A percentile compares a stretch with the other conserved stretches of the same genome.
Conservation (phyloP, 2,797 vertebrate genomes). For the Loris lydekkerianus region DNA sequence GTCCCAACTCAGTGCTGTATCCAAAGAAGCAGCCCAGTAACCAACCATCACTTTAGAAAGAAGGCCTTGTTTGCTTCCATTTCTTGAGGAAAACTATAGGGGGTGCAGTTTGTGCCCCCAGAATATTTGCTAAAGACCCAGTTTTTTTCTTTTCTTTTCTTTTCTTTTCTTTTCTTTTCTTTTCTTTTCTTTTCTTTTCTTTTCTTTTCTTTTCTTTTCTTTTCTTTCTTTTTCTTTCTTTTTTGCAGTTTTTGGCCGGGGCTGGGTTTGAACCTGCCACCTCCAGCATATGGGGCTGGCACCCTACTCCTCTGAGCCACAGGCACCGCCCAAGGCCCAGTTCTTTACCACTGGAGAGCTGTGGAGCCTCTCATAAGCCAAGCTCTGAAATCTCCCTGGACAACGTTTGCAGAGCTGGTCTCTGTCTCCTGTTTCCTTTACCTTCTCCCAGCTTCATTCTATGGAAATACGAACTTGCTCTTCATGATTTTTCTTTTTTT, state of each 20-base stretch:
- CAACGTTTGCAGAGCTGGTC: too few species aligned
- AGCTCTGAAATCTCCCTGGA: background rate
- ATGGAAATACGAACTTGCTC: background rate
- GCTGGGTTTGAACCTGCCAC: too few species aligned
- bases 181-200: too few species aligned
- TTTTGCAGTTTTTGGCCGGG: too few species aligned
- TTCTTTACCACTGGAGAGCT: accelerated
- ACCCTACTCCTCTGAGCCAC: too few species aligned
- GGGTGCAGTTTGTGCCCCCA: background rate
- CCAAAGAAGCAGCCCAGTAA: background rate
- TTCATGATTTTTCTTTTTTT: slow-evolving; percentile 20
- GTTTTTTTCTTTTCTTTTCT: too few species aligned
- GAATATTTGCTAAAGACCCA: background rate
- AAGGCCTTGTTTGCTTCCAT: background rate
- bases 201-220: too few species aligned
- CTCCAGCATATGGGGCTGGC: too few species aligned
- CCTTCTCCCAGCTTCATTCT: background rate
- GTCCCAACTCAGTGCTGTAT: background rate
- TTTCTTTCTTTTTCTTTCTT: too few species aligned
- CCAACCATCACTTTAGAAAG: background rate
- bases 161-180: too few species aligned
- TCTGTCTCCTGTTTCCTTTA: background rate
- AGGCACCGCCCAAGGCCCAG: too few species aligned
- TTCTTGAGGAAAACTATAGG: background rate
- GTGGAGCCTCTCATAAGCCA: background rate